phyloP scores from a whole-genome alignment of 2,797 vertebrate species.

The Myripristis jacobus region DNA sequence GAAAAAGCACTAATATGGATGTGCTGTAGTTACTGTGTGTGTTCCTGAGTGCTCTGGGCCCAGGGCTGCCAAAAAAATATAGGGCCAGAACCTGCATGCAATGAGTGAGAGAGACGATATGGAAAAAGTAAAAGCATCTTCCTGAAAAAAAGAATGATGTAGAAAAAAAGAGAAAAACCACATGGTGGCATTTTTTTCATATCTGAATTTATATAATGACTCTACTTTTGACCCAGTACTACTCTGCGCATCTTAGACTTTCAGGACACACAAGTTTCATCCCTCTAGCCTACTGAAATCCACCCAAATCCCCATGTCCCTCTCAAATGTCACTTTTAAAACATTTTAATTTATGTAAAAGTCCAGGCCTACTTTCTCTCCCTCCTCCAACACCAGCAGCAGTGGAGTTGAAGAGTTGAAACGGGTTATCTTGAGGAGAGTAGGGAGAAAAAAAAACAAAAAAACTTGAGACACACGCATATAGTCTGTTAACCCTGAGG shows the following conservation, averaged over 20 bases:
- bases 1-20: slow-evolving; percentile 76
- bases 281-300: slow-evolving; percentile 48
- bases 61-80: slow-evolving; percentile 69
- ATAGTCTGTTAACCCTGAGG: slow-evolving; percentile 59
- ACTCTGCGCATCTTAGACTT: slow-evolving; percentile 27
- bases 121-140: slow-evolving; percentile 35
- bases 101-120: slow-evolving; percentile 45
- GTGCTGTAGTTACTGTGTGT: slow-evolving; percentile 79
- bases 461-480: slow-evolving; percentile 49
- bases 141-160: slow-evolving; percentile 6
- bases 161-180: neutral
- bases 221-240: slow-evolving; percentile 18
- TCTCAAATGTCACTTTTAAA: slow-evolving; percentile 54
- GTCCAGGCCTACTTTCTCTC: slow-evolving; percentile 21
- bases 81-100: slow-evolving; percentile 44
- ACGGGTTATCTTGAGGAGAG: slow-evolving; percentile 38
- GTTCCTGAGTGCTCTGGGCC: slow-evolving; percentile 75
- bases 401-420: slow-evolving; percentile 33
- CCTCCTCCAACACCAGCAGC: neutral
- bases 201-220: slow-evolving; percentile 26
- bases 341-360: slow-evolving; percentile 59
- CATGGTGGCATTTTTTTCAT: slow-evolving; percentile 6
- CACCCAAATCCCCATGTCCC: slow-evolving; percentile 49
- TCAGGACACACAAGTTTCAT: slow-evolving; percentile 48
- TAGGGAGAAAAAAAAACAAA: too few relatives aligned